Evolutionary conservation across 2,797 vertebrate species (phyloP), one percentile per base, ranked within the genome.

Genomic region (Pseudochirops cupreus): DNA sequence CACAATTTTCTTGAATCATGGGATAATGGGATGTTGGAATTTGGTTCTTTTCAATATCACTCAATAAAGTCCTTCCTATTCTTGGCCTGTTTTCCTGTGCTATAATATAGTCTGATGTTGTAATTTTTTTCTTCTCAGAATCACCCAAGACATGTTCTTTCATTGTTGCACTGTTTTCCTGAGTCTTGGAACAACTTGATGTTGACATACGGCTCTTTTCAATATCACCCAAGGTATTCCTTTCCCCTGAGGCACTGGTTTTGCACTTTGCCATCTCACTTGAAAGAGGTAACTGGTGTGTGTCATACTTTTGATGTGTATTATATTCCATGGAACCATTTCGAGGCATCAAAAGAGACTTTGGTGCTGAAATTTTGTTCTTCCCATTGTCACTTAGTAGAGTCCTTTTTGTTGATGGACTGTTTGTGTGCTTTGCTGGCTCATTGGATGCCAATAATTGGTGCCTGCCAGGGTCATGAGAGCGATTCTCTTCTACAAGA

Each of bases 41-140:
- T 92, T 91, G 52, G 2, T 96, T 94, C 90, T 82, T 91, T 55
- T 94, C 95, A 87, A 93, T 94, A 96, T 97, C 94, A 92, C 29
- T 28, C 6, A 1, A 1, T 2, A 0, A 91, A 50, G 74, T 28
- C 39, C 39, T 26, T 46, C 28, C 74, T 87, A 24, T 50, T 46
- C 39, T 50, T 87, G 74, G 24, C 39, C 10, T 50, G 9, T 50
- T 87, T 87, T 87, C 74, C 74, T 46, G 74, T 50, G 21, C n/a
- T 12, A 39, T 74, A n/a, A 5, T 11, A 28, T 87, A 50, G 11
- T 28, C 9, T 87, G 62, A 18, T 74, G 39, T 24, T 82, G 67
- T 26, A 26, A 50, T 87, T 87, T 87, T 39, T 87, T 87, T 87
- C 74, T 87, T 87, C 50, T 87, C 39, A 87, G 39, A 87, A 50